phyloP scores from a whole-genome alignment of 2,113 vertebrate genomes.

The Pipa parva region DNA sequence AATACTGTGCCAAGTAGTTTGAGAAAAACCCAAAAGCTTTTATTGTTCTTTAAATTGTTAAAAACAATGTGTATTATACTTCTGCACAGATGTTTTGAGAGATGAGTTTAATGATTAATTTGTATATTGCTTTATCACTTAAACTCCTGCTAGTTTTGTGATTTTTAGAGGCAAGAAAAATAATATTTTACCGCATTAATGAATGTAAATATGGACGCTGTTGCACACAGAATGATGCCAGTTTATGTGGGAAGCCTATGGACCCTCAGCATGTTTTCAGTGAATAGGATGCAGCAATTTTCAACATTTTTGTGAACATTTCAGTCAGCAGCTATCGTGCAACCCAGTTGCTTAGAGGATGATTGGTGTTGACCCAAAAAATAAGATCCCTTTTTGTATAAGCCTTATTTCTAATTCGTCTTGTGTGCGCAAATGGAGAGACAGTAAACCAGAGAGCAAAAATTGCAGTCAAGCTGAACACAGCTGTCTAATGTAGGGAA shows the following conservation, averaged over 20 bases:
- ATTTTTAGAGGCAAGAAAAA: background rate
- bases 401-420: no score
- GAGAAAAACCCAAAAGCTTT: background rate
- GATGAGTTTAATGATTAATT: background rate
- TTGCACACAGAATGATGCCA: background rate
- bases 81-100: background rate
- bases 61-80: background rate
- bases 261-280: background rate
- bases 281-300: background rate
- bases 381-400: no score
- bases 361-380: background rate
- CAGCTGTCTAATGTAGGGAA: no score
- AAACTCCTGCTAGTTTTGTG: background rate
- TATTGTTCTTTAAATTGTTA: background rate
- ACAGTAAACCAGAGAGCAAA: background rate
- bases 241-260: background rate
- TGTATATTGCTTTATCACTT: background rate
- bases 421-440: background rate
- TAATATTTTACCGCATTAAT: background rate
- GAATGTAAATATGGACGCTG: background rate
- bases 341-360: background rate
- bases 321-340: background rate
- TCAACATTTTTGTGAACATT: slow-evolving; percentile 48
- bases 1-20: no score
- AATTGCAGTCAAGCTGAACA: no score